Evolutionary conservation across 2,888 invertebrate species (phyloP).

Genomic region (Ypsolopha sequella): DNA sequence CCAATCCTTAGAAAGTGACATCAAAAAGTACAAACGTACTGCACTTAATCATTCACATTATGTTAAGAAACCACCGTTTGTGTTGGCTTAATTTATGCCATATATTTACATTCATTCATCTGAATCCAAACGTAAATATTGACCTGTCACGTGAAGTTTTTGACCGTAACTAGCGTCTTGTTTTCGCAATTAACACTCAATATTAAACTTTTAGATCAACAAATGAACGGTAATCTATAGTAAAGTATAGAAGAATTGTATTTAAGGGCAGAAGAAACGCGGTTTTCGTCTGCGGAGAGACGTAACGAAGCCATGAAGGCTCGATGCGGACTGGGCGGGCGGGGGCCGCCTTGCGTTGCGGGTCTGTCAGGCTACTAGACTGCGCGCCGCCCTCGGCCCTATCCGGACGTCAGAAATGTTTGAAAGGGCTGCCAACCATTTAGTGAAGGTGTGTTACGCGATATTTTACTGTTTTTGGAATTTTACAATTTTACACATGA

Average conservation of each 20-base stretch:
- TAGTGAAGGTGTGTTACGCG: too few relatives aligned
- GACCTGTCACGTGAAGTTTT: slow-evolving; percentile 12
- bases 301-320: slow-evolving; percentile 39
- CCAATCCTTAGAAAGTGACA: neutral
- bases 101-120: slow-evolving; percentile 16
- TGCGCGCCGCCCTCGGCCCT: slow-evolving; percentile 43
- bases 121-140: slow-evolving; percentile 14
- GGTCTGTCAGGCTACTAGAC: slow-evolving; percentile 25
- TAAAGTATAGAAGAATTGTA: neutral
- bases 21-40: neutral
- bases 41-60: slow-evolving; percentile 32
- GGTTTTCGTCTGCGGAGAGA: slow-evolving; percentile 17
- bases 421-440: too few relatives aligned
- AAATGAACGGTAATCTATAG: too few relatives aligned
- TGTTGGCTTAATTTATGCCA: slow-evolving; percentile 14
- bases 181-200: neutral
- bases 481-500: too few relatives aligned
- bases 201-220: too few relatives aligned
- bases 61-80: slow-evolving; percentile 28
- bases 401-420: slow-evolving; percentile 24
- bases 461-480: too few relatives aligned
- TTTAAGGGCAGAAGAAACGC: slow-evolving; percentile 7
- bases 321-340: slow-evolving; percentile 49
- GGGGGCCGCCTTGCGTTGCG: slow-evolving; percentile 25
- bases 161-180: slow-evolving; percentile 1